Conservation (phyloP, 2,113 vertebrate species). For the Catagonus wagneri region DNA sequence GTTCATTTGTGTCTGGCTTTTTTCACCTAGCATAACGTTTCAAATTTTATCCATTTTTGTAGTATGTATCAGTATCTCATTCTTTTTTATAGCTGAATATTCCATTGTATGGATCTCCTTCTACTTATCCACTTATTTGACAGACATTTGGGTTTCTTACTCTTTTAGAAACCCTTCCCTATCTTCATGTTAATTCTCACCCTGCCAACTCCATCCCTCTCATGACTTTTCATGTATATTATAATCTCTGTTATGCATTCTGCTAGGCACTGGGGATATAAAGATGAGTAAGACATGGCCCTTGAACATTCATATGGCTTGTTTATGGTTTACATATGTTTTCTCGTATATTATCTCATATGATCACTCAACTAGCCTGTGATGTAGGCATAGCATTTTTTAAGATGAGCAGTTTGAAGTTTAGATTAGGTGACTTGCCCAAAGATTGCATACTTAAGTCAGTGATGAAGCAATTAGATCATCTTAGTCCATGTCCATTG, state of each 20-base stretch:
- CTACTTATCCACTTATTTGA: conserved; percentile 11
- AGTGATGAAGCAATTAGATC: not conserved
- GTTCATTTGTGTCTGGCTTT: not conserved
- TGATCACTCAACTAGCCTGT: not conserved
- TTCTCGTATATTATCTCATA: conserved; percentile 20
- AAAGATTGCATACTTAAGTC: conserved; percentile 19
- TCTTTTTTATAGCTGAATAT: conserved; percentile 48
- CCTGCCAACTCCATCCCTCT: not conserved
- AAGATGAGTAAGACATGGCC: conserved; percentile 15
- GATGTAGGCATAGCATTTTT: not conserved
- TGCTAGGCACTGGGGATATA: conserved; percentile 1
- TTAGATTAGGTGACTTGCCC: conserved; percentile 2
- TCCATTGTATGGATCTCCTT: not conserved
- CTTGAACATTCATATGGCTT: not conserved
- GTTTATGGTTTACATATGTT: conserved; percentile 41
- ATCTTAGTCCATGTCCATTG: conserved; percentile 3
- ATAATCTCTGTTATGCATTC: conserved; percentile 15
- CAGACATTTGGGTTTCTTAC: conserved; percentile 16
- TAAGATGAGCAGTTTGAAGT: conserved; percentile 49
- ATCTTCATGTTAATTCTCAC: conserved; percentile 1
- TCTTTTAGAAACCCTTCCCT: conserved; percentile 21
- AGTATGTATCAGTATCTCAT: not conserved
- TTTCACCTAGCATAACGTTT: conserved; percentile 12
- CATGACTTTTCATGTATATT: conserved; percentile 4
- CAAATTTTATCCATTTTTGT: not conserved